Conservation (phyloP, 1,140 invertebrate genomes). For the Aphelenchoides fujianensis region DNA sequence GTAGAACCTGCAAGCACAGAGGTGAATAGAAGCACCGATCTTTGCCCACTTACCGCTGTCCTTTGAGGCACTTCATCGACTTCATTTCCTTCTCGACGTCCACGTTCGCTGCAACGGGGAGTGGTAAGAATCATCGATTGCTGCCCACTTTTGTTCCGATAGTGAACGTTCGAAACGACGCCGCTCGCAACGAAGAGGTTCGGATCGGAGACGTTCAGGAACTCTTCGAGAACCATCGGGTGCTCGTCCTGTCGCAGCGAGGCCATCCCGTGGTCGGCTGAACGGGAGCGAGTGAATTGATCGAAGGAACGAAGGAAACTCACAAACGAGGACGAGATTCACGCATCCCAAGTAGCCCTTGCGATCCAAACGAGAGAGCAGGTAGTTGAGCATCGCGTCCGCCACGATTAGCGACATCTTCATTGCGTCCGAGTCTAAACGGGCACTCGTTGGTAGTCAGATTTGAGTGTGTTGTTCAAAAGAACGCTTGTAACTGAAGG, state of each 20-base stretch:
- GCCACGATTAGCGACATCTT: conserved; percentile 32
- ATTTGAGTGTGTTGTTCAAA: background rate
- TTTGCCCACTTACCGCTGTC: no score
- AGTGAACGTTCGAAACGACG: conserved; percentile 25
- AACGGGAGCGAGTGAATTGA: no score
- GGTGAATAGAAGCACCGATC: no score
- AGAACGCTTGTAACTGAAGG: no score
- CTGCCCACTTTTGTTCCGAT: conserved; percentile 32
- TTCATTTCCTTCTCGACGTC: conserved; percentile 27
- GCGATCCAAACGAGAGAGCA: conserved; percentile 42
- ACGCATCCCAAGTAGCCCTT: conserved; percentile 52
- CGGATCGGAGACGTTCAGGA: conserved; percentile 35
- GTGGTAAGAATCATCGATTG: background rate
- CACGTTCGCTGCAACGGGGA: conserved; percentile 24
- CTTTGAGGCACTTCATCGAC: conserved; percentile 36
- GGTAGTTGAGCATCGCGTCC: conserved; percentile 40
- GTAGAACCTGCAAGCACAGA: no score
- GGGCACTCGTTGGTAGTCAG: background rate
- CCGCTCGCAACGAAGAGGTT: conserved; percentile 27
- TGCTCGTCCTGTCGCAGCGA: conserved; percentile 24
- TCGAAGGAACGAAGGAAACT: no score
- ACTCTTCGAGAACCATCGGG: conserved; percentile 12
- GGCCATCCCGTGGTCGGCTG: conserved; percentile 58
- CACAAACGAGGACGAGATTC: conserved; percentile 54
- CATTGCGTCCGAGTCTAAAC: conserved; percentile 36